These are phyloP conservation scores for Terebella lapidaria DNA, from an alignment of 2,888 invertebrate species.

Conservation along the genomic window DNA sequence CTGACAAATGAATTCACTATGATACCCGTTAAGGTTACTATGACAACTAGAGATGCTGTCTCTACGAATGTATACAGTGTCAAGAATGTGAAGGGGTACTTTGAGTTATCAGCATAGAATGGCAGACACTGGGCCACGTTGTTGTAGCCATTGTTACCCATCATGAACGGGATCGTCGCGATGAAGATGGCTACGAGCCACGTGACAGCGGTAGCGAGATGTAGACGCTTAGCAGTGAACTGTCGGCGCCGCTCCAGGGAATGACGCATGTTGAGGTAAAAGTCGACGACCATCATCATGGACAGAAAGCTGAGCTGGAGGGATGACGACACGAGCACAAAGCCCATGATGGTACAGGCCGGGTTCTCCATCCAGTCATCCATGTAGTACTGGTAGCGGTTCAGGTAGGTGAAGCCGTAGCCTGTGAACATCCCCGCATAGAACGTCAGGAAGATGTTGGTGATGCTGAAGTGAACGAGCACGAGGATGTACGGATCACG, in stretches of 20 bases:
- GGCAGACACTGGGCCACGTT: slow-evolving; percentile 14
- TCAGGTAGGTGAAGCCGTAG: slow-evolving; percentile 1
- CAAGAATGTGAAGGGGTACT: slow-evolving; percentile 6
- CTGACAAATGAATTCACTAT: slow-evolving; percentile 1
- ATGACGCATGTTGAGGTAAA: slow-evolving; percentile 3
- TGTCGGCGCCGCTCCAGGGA: slow-evolving; percentile 3
- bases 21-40: background rate
- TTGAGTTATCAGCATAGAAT: slow-evolving; percentile 4
- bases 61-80: slow-evolving; percentile 8
- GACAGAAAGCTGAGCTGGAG: slow-evolving; percentile 4
- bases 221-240: slow-evolving; percentile 1
- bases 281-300: slow-evolving; percentile 1
- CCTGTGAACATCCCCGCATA: slow-evolving; percentile 9
- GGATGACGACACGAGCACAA: slow-evolving; percentile 5
- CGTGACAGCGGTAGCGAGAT: background rate
- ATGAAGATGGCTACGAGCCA: background rate
- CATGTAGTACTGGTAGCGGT: slow-evolving; percentile 13
- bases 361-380: slow-evolving; percentile 11
- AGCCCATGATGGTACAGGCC: slow-evolving; percentile 9
- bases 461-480: slow-evolving; percentile 8
- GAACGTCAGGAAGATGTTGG: slow-evolving; percentile 10
- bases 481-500: slow-evolving; percentile 7
- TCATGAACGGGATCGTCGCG: slow-evolving; percentile 9
- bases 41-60: slow-evolving; percentile 1
- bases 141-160: slow-evolving; percentile 4